Evolutionary conservation across 2,888 invertebrate genomes (phyloP).

Genomic region (Papilio demoleus): DNA sequence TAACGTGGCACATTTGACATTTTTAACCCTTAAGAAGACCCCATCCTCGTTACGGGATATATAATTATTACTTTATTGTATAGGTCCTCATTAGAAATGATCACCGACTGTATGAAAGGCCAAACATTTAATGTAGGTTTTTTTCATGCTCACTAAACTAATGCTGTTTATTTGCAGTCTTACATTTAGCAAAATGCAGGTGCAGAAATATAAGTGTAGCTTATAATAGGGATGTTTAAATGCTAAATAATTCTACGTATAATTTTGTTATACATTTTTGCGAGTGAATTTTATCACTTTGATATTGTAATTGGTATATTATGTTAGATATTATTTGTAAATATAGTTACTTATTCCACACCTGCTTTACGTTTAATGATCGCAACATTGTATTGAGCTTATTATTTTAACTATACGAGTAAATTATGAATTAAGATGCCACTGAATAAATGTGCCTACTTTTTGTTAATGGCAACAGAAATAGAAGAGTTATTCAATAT

Average conservation of each 20-base stretch:
- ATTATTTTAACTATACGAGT: background rate
- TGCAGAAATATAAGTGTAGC: conserved; percentile 2
- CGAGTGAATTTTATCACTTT: background rate
- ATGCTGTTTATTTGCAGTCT: too few relatives aligned
- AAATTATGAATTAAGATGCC: too few relatives aligned
- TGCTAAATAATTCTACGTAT: conserved; percentile 5
- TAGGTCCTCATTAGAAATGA: background rate
- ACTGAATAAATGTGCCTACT: too few relatives aligned
- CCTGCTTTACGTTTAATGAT: background rate
- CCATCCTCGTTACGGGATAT: background rate
- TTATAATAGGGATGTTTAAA: background rate
- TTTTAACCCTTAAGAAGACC: background rate
- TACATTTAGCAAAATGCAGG: too few relatives aligned
- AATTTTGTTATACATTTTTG: background rate
- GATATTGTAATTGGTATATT: background rate
- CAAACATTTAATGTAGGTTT: background rate
- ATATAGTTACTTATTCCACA: background rate
- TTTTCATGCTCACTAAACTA: too few relatives aligned
- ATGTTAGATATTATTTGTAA: background rate
- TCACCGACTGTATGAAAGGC: background rate
- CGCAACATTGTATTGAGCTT: background rate
- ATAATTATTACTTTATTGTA: background rate
- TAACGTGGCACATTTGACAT: background rate
- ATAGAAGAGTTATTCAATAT: too few relatives aligned
- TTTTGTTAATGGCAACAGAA: too few relatives aligned